Base-by-base conservation (phyloP, 2,888 invertebrate species). In the Athripsodes cinereus region DNA sequence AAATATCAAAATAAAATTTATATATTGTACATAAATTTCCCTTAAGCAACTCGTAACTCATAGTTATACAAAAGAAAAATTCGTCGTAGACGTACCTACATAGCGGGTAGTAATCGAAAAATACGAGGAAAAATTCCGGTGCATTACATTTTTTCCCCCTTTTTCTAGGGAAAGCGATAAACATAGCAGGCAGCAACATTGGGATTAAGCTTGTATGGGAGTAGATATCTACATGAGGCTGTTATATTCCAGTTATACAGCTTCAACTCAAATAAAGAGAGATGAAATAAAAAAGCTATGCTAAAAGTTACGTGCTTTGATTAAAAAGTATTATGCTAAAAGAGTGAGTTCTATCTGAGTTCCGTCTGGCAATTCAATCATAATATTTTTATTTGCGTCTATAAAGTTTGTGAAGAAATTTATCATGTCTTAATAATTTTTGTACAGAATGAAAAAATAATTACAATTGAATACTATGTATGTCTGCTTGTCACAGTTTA, bases 31-130 rank as follows among this genome's bases (percentile, higher is more conserved):
- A 26, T 26, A 26, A 26, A 26, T 26, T 26, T 26, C 26, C 26
- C 10, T 26, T 26, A 26, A 26, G 26, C 10, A 26, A 26, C 26
- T 26, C 26, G 26, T 26, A 26, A 26, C 26, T 26, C 26, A 26
- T 26, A 26, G 26, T 26, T 26, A 26, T 26, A 26, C 26, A 26
- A 26, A 40, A 40, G 40, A 40, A 40, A 40, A 40, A 40, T 8
- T 3, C 40, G 40, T 40, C 13, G 16, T 16, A 40, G 40, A 40
- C 26, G 26, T 26, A n/a, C n/a, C n/a, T n/a, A n/a, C n/a, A n/a
- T n/a, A n/a, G n/a, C n/a, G n/a, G n/a, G n/a, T n/a, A 40, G 40
- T 40, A 40, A 40, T 40, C 40, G 40, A 40, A 16, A 40, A 40
- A 40, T 40, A 40, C 16, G 40, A 40, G 40, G 40, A 16, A 40